Evolutionary conservation across 2,888 invertebrate genomes (phyloP), one percentile per base, ranked within the genome.

Genomic region (Ischnus inquisitorius): DNA sequence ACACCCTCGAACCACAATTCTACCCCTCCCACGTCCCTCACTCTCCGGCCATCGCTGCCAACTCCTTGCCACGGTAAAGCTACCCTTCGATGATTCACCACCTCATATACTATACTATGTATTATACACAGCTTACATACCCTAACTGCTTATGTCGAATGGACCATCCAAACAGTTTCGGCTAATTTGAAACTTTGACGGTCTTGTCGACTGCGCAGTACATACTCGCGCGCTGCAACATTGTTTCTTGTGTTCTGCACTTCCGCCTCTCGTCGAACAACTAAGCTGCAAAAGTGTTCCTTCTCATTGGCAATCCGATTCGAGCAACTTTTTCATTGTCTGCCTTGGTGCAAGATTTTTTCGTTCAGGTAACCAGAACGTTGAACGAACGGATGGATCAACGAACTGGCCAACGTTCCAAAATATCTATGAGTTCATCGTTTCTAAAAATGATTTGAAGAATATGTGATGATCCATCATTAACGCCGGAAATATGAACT

Each of bases 1-100:
- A 82, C 68, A 82, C 62, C 75, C 79, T 79, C 84, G 76, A 82
- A 77, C 85, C 87, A 83, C 87, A 81, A 81, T 69, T 79, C 81
- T 76, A n/a, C 75, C 60, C 78, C 64, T 81, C 86, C 82, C 48
- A 82, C 82, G 69, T 74, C 72, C 77, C 86, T 43, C 1, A 28
- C 46, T 46, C 41, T 10, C 39, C 25, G 5, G 14, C 25, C 46
- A 8, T n/a, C 14, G n/a, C 3, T 43, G 34, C 25, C 48, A n/a
- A 16, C 54, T 65, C 54, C 65, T 41, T 51, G 41, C 39, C 41
- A 2, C 72, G 60, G 25, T 67, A 51, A 74, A 51, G 51, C 67
- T 60, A 43, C 67, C 62, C 68, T 25, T 72, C 51, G 41, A 67
- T 72, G 46, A 48, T 60, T 54, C 39, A 22, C 71, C 71, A 71